Base-by-base conservation (phyloP, 1,140 invertebrate genomes). In the Oncopeltus fasciatus region DNA sequence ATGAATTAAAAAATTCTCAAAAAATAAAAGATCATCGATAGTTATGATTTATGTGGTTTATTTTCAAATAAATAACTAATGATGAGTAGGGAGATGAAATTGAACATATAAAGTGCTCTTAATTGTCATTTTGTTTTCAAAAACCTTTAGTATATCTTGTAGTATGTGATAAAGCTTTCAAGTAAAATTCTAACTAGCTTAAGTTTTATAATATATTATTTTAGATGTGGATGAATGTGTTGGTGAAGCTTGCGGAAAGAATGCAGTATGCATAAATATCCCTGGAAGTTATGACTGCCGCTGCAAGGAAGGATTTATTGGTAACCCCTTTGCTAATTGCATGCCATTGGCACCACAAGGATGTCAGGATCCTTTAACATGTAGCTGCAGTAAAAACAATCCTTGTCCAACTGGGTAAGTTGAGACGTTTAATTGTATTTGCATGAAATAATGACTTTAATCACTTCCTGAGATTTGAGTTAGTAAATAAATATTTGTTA, bases 191-290 rank as follows among this genome's bases (percentile, higher is more conserved):
- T 43, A 11, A 11, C n/a, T 43, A n/a, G n/a, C n/a, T n/a, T n/a
- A n/a, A n/a, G n/a, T n/a, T n/a, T 11, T 21, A 51, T n/a, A n/a
- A n/a, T n/a, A n/a, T n/a, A n/a, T 63, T 58, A 28, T 68, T 69
- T 27, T 64, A 76, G 81, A 93, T 73, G 82, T 92, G 56, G 85
- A 92, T 71, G 90, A 94, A 74, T 95, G 91, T 71, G 79, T 75
- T 46, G 75, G 77, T 59, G 85, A 86, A 69, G 86, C 87, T 2
- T 94, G 91, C 72, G 91, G 89, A 20, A 77, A 81, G 63, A 88
- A 90, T 72, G 90, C 91, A 1, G 83, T 86, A 21, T 95, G 92
- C 69, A 86, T 94, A 46, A 94, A 95, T 69, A 90, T 87, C 0
- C 79, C 84, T 4, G 91, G 91, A 49, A 84, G 86, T 66, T 94